Evolutionary conservation across 2,888 invertebrate species (phyloP).

Genomic region (Plusia festucae): DNA sequence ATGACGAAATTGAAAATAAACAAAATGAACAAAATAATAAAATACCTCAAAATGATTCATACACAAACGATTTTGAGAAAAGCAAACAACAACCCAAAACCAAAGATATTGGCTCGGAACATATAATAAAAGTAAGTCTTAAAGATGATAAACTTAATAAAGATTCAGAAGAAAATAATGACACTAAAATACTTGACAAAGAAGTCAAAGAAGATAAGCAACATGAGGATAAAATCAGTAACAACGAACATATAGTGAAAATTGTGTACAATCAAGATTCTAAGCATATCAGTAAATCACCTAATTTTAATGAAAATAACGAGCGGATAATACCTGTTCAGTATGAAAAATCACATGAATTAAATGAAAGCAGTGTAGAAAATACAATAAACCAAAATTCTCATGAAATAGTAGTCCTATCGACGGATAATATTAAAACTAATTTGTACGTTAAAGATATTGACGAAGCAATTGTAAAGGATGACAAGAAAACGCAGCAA

Average conservation of each 20-base stretch:
- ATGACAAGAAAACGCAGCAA: constrained; percentile 37
- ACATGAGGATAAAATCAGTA: constrained; percentile 10
- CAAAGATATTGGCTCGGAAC: constrained; percentile 13
- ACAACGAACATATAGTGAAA: constrained; percentile 24
- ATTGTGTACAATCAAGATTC: constrained; percentile 24
- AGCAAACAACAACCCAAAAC: not conserved
- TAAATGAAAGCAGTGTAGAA: constrained; percentile 18
- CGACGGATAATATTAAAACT: constrained; percentile 81
- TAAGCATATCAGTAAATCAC: constrained; percentile 17
- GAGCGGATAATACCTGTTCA: constrained; percentile 42
- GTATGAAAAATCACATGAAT: constrained; percentile 24
- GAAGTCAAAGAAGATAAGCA: constrained; percentile 20
- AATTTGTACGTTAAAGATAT: constrained; percentile 82
- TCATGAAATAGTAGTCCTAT: constrained; percentile 81
- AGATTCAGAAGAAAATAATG: constrained; percentile 14
- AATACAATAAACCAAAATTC: constrained; percentile 32
- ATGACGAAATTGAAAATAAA: constrained; percentile 1
- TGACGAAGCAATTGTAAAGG: constrained; percentile 46
- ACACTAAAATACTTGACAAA: constrained; percentile 25
- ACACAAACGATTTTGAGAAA: not conserved
- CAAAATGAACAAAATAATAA: not conserved
- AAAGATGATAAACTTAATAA: constrained; percentile 4
- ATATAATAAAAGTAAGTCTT: constrained; percentile 29
- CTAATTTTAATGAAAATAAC: constrained; percentile 12
- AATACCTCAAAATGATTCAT: not conserved